Conservation (phyloP, 2,888 invertebrate species). For the Oeneis ivallda region DNA sequence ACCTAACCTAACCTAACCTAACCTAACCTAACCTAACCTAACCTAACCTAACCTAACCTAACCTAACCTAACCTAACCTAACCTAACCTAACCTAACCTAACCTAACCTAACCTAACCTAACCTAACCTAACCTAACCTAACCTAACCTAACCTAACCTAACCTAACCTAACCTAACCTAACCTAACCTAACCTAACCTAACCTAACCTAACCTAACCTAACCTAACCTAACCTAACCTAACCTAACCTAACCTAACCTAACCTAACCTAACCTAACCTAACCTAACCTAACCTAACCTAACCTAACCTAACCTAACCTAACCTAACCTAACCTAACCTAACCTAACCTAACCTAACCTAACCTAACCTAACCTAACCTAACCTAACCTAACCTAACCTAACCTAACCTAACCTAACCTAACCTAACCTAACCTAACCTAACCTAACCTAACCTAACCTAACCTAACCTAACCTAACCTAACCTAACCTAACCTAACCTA, state of each 20-base stretch:
- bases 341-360: too few species aligned
- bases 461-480: too few species aligned
- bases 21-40: conserved; percentile 12
- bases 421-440: too few species aligned
- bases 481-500: too few species aligned
- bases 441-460: too few species aligned
- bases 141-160: conserved; percentile 15
- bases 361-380: too few species aligned
- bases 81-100: conserved; percentile 15
- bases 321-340: too few species aligned
- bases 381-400: too few species aligned
- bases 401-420: too few species aligned
- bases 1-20: conserved; percentile 14
- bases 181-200: conserved; percentile 1
- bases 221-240: conserved; percentile 1
- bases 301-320: too few species aligned
- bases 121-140: conserved; percentile 17
- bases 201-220: conserved; percentile 15
- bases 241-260: not conserved
- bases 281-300: conserved; percentile 14
- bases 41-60: conserved; percentile 12
- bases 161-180: conserved; percentile 15
- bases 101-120: conserved; percentile 16
- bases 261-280: conserved; percentile 8
- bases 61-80: conserved; percentile 12